Evolutionary conservation across 2,113 vertebrate species (phyloP).

Genomic region (Gallinago paraguaiae): DNA sequence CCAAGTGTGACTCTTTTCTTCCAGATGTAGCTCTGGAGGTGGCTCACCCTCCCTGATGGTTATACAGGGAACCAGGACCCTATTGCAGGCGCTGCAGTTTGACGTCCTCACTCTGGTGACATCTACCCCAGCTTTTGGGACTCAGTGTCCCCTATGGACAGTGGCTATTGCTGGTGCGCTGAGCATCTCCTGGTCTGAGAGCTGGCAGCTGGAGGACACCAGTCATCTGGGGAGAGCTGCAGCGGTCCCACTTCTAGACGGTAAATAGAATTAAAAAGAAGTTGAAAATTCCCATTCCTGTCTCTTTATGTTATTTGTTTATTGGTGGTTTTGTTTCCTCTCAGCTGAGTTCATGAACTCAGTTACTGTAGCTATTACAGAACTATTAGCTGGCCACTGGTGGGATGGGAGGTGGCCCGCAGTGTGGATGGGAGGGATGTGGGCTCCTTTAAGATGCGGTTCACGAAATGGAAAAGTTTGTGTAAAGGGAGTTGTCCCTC

Average conservation of each 20-base stretch:
- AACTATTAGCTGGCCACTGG: neutral
- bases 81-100: neutral
- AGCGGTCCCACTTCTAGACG: neutral
- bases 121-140: neutral
- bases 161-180: neutral
- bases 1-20: neutral
- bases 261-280: neutral
- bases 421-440: constrained; percentile 13
- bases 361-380: neutral
- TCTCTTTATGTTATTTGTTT: neutral
- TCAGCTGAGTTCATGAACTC: neutral
- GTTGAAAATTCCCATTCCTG: neutral
- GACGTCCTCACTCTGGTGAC: neutral
- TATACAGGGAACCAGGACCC: neutral
- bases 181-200: neutral
- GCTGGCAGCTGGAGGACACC: neutral
- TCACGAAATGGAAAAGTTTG: constrained; percentile 54
- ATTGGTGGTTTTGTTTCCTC: neutral
- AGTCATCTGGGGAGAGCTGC: neutral
- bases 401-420: neutral
- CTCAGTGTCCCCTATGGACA: no score
- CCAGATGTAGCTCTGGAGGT: neutral
- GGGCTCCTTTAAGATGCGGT: constrained; percentile 43
- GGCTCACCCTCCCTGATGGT: neutral
- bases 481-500: constrained; percentile 46